These are phyloP conservation scores for Hyposmocoma kahamanoa DNA, from an alignment of 1,140 invertebrate genomes.

Conservation along the genomic window DNA sequence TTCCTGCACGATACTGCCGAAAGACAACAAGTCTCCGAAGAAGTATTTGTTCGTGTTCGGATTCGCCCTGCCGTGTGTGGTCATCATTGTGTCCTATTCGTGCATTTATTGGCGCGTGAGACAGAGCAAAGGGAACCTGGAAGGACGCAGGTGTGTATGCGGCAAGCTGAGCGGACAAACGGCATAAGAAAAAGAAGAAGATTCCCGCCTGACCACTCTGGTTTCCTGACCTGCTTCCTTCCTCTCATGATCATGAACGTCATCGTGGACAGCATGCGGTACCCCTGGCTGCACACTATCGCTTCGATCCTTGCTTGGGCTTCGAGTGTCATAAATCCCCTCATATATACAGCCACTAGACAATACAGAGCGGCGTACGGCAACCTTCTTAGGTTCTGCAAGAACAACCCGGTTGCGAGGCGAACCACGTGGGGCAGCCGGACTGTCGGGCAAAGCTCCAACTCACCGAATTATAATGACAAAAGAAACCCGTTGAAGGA, in stretches of 20 bases:
- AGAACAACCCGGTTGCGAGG: constrained; percentile 44
- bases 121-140: constrained; percentile 80
- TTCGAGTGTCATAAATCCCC: constrained; percentile 88
- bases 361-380: constrained; percentile 86
- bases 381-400: constrained; percentile 76
- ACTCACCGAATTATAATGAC: constrained; percentile 55
- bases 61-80: constrained; percentile 86
- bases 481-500: constrained; percentile 50
- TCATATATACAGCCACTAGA: constrained; percentile 89
- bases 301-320: constrained; percentile 90
- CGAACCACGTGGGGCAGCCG: constrained; percentile 63
- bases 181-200: constrained; percentile 77
- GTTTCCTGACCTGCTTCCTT: constrained; percentile 88
- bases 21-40: constrained; percentile 85
- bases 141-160: constrained; percentile 77
- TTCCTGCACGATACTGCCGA: constrained; percentile 89
- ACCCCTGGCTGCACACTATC: constrained; percentile 84
- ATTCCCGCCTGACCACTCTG: constrained; percentile 85
- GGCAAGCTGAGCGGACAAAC: constrained; percentile 69
- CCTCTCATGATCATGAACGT: constrained; percentile 91
- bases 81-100: constrained; percentile 88
- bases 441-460: constrained; percentile 60
- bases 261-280: constrained; percentile 81
- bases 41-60: constrained; percentile 89
- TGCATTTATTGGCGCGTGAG: constrained; percentile 89